Percentiles rank a stretch among this genome's conserved stretches.
Conservation (phyloP, 2,888 invertebrate species). For the Campoplex capitator region DNA sequence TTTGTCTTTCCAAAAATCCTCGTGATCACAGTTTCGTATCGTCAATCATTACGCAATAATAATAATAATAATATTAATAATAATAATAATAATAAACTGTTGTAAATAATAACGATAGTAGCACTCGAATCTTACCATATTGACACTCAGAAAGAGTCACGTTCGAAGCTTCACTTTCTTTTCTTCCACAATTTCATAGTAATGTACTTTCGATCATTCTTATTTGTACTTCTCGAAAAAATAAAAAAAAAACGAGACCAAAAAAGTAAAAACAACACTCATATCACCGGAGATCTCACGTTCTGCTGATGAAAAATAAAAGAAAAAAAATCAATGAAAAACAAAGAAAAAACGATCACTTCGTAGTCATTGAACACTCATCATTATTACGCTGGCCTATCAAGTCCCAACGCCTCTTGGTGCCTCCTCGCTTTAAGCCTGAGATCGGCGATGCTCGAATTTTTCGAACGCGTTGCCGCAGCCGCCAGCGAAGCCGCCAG, state of each 20-base stretch:
- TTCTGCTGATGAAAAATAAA: not conserved
- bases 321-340: not conserved
- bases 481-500: constrained; percentile 87
- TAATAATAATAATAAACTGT: not conserved
- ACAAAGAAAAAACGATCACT: constrained; percentile 31
- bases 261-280: constrained; percentile 2
- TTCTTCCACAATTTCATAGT: constrained; percentile 6
- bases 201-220: constrained; percentile 8
- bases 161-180: constrained; percentile 19
- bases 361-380: constrained; percentile 12
- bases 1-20: constrained; percentile 40
- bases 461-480: constrained; percentile 93
- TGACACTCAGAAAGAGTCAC: constrained; percentile 17
- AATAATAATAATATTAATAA: not conserved
- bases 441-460: constrained; percentile 97
- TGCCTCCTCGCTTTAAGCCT: constrained; percentile 97
- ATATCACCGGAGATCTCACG: not conserved
- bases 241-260: not conserved
- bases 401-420: constrained; percentile 93
- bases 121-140: constrained; percentile 25
- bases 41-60: constrained; percentile 13
- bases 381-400: constrained; percentile 82
- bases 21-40: constrained; percentile 55
- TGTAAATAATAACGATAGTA: constrained; percentile 21
- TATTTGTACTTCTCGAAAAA: constrained; percentile 56